These are phyloP conservation scores for Arothron firmamentum DNA, from an alignment of 2,113 vertebrate genomes.

Conservation along the genomic window DNA sequence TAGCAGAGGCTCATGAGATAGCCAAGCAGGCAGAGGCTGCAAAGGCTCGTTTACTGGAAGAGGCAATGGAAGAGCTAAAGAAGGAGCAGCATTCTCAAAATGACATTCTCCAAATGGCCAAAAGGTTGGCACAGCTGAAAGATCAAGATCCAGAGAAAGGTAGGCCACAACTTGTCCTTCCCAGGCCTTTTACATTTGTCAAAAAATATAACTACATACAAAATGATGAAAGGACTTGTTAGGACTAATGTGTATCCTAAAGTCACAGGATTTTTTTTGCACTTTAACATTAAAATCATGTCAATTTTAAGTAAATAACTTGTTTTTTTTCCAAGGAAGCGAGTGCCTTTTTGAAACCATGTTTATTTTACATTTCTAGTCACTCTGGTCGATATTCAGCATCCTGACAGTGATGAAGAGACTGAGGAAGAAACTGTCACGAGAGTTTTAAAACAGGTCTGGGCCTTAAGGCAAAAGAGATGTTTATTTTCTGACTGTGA, in stretches of 20 bases:
- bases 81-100: conserved; percentile 82
- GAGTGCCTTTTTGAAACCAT: not conserved
- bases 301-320: too few relatives aligned
- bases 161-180: conserved; percentile 42
- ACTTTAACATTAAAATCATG: too few relatives aligned
- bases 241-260: too few relatives aligned
- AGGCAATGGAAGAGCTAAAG: conserved; percentile 81
- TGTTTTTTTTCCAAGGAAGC: too few relatives aligned
- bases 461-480: not conserved
- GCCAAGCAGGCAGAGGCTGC: conserved; percentile 79
- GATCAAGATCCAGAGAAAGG: conserved; percentile 87
- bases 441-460: conserved; percentile 86
- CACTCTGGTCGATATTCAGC: conserved; percentile 76
- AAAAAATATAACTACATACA: too few relatives aligned
- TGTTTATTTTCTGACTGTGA: too few relatives aligned
- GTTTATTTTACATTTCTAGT: conserved; percentile 67
- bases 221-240: too few relatives aligned
- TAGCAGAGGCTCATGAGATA: conserved; percentile 65
- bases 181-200: too few relatives aligned
- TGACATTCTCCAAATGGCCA: conserved; percentile 82
- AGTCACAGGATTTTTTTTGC: too few relatives aligned
- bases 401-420: conserved; percentile 89
- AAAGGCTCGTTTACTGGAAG: conserved; percentile 80
- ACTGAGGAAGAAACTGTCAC: conserved; percentile 84
- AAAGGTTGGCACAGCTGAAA: conserved; percentile 82